Evolutionary conservation across 1,140 invertebrate species (phyloP), one percentile per base, ranked within the genome.

Genomic region (Papilio polyxenes): DNA sequence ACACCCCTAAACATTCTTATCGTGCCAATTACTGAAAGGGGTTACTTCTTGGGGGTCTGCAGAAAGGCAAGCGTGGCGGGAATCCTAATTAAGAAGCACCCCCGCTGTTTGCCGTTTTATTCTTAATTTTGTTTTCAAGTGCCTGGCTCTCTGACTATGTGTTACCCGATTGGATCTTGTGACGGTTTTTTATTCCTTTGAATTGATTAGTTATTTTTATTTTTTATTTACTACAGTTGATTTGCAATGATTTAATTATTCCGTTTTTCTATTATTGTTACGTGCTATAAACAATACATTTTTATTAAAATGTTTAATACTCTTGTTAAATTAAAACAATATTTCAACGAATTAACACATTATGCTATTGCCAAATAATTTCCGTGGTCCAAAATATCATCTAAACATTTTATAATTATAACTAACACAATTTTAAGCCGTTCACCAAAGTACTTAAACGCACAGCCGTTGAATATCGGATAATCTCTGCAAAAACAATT

Each of bases 11-110:
- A 88, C 84, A 92, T 93, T 92, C 91, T 92, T 94, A 94, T 92
- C 92, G 87, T 91, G 92, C 90, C 92, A 94, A 94, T 94, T 94
- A 92, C 83, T 84, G 62, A 85, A 92, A 90, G 89, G 89, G 89
- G 86, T 90, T 88, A 82, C 80, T 83, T 82, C 89, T 87, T 92
- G 88, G 85, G 85, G 88, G 86, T 82, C 87, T 85, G 72, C 82
- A 87, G 86, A 89, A 92, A 92, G 87, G 91, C 91, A 89, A 90
- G 84, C 92, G 89, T 90, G 84, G 88, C 90, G 88, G 91, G 92
- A 92, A 86, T 92, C 91, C 92, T 92, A 94, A 94, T 94, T 94
- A 94, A 88, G 85, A 82, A 83, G 91, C 86, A 78, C 81, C 84
- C 92, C 92, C 85, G 91, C 92, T 88, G 90, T 82, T 87, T 83